Percentiles rank a stretch among this genome's conserved stretches.
Conservation (phyloP, 92 coral and sea anemone species). For the Porites divaricata region DNA sequence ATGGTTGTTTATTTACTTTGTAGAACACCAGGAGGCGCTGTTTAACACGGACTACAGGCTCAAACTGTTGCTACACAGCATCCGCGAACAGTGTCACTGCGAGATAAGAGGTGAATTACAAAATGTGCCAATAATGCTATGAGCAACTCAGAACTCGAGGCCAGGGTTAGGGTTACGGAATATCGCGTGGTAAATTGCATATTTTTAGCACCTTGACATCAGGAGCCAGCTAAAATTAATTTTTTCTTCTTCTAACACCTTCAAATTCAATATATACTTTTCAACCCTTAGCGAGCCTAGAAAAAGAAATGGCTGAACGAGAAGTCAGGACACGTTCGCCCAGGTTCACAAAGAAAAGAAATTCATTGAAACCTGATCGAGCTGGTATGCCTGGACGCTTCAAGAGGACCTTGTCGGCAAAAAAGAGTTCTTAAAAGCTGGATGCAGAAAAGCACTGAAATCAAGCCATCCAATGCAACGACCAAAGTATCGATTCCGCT, state of each 20-base stretch:
- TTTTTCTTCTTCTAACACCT: not conserved
- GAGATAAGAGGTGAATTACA: constrained; percentile 29
- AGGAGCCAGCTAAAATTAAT: not conserved
- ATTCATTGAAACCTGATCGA: constrained; percentile 14
- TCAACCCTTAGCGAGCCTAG: constrained; percentile 1
- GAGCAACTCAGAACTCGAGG: not conserved
- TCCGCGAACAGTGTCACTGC: constrained; percentile 29
- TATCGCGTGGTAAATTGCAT: no score
- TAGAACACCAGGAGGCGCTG: constrained; percentile 39
- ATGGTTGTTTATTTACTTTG: not conserved
- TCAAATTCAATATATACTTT: not conserved
- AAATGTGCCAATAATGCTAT: not conserved
- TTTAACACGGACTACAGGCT: constrained; percentile 52
- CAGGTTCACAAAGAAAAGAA: not conserved
- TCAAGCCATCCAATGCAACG: not conserved
- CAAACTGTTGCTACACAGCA: constrained; percentile 35
- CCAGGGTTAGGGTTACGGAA: no score
- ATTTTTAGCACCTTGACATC: no score
- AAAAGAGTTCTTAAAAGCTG: constrained; percentile 4
- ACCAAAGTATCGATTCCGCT: no score
- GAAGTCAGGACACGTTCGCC: not conserved
- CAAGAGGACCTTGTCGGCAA: not conserved
- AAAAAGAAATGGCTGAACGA: constrained; percentile 13
- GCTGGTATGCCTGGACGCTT: not conserved
- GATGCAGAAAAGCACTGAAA: not conserved